Conservation (phyloP, 2,797 vertebrate genomes). For the Tragopan temminckii region DNA sequence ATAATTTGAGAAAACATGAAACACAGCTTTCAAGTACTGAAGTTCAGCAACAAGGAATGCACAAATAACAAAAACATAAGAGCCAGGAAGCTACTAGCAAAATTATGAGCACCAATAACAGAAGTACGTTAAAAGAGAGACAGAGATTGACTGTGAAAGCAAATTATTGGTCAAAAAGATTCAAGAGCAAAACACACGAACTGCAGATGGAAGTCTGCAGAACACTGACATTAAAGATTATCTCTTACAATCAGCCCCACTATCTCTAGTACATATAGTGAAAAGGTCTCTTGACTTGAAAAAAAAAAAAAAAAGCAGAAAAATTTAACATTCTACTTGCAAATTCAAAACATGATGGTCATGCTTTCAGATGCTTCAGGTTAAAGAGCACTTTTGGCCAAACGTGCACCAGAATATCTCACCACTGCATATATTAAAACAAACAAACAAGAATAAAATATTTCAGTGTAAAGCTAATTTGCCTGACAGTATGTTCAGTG, state of each 20-base stretch:
- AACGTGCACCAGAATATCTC: neutral
- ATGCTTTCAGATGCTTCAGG: neutral
- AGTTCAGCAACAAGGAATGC: neutral
- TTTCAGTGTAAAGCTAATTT: neutral
- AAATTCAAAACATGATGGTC: neutral
- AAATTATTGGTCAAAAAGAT: neutral
- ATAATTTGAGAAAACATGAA: neutral
- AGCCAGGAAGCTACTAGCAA: neutral
- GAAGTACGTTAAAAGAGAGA: neutral
- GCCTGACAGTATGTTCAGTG: neutral
- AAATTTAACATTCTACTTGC: neutral
- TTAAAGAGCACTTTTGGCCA: neutral
- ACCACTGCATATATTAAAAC: neutral
- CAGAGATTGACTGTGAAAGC: rapidly evolving
- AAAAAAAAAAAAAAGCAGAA: neutral
- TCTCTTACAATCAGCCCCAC: neutral
- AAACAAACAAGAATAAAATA: neutral
- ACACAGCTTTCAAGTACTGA: neutral
- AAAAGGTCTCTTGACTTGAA: neutral
- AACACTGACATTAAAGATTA: neutral
- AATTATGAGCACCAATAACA: neutral
- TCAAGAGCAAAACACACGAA: neutral
- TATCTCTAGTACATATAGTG: neutral
- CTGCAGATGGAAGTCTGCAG: neutral
- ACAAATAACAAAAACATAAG: neutral